These are phyloP conservation scores for Yponomeuta sedellus DNA, from an alignment of 2,888 invertebrate genomes.

Conservation along the genomic window DNA sequence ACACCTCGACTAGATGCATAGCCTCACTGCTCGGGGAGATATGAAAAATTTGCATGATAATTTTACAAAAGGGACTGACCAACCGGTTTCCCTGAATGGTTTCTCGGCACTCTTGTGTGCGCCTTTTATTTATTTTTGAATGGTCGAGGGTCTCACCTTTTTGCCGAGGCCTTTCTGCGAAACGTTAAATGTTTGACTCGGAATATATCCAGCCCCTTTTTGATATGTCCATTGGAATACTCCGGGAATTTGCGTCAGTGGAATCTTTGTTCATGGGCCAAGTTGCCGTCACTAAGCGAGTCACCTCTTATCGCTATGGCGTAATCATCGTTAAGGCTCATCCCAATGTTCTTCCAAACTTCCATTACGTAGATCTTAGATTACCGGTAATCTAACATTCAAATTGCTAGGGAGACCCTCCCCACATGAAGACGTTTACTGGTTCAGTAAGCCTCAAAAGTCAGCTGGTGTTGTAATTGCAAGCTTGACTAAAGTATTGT, in stretches of 20 bases:
- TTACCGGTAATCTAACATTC: not conserved
- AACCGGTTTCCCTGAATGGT: not conserved
- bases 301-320: not conserved
- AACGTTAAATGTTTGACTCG: not conserved
- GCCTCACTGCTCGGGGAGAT: slow-evolving; percentile 35
- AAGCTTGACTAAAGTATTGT: too few relatives aligned
- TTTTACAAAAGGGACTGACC: slow-evolving; percentile 25
- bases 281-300: not conserved
- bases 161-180: not conserved
- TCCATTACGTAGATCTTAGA: not conserved
- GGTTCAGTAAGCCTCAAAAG: too few relatives aligned
- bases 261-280: not conserved
- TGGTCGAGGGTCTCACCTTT: not conserved
- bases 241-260: not conserved
- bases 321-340: not conserved
- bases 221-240: not conserved
- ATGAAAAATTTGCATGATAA: slow-evolving; percentile 50
- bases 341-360: not conserved
- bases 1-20: slow-evolving; percentile 40
- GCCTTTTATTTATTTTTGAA: not conserved
- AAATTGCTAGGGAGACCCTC: not conserved
- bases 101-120: slow-evolving; percentile 21
- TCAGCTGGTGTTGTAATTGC: too few relatives aligned
- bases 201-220: not conserved
- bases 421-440: not conserved